Conservation (phyloP, 2,888 invertebrate species). For the Agrotis clavis region DNA sequence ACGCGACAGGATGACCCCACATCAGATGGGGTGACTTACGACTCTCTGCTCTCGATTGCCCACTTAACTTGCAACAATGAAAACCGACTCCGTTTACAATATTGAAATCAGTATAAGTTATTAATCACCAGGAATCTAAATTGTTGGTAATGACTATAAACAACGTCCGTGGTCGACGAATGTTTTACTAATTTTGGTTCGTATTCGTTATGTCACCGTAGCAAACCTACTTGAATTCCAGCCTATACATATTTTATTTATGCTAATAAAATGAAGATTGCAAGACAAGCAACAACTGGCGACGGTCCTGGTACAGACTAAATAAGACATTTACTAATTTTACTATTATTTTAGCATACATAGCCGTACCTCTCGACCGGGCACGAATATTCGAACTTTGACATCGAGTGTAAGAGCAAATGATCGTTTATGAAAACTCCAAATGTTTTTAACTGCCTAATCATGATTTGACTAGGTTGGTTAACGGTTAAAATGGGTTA, state of each 20-base stretch:
- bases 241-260: slow-evolving; percentile 86
- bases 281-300: slow-evolving; percentile 78
- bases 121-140: slow-evolving; percentile 83
- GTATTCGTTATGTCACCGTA: slow-evolving; percentile 83
- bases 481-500: slow-evolving; percentile 80
- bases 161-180: slow-evolving; percentile 82
- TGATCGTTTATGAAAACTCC: slow-evolving; percentile 22
- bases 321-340: slow-evolving; percentile 13
- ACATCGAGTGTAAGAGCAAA: background rate
- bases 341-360: slow-evolving; percentile 40
- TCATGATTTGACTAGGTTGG: slow-evolving; percentile 50
- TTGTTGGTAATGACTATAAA: slow-evolving; percentile 83
- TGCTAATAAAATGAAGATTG: slow-evolving; percentile 83
- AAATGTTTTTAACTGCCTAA: slow-evolving; percentile 35
- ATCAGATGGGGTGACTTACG: slow-evolving; percentile 79
- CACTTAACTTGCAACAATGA: slow-evolving; percentile 70
- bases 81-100: slow-evolving; percentile 65
- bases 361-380: slow-evolving; percentile 17
- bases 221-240: slow-evolving; percentile 82
- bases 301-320: slow-evolving; percentile 75
- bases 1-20: slow-evolving; percentile 83
- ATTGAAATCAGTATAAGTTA: slow-evolving; percentile 76
- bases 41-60: slow-evolving; percentile 70
- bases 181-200: slow-evolving; percentile 86
- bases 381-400: slow-evolving; percentile 11